Evolutionary conservation across 2,888 invertebrate species (phyloP).

Genomic region (Hirudinaria manillensis): DNA sequence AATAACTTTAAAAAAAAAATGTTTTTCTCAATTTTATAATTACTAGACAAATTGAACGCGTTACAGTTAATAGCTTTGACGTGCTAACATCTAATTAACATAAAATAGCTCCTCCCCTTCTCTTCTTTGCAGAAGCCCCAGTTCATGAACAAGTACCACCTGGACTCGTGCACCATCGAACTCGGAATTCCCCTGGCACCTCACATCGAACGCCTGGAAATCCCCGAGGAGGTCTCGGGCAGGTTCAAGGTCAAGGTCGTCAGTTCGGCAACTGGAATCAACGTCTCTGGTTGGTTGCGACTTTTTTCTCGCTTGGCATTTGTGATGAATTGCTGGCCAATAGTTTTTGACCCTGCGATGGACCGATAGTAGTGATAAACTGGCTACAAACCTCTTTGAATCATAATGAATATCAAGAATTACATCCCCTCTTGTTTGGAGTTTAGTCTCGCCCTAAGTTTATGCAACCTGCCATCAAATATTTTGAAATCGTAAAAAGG

Average conservation of each 20-base stretch:
- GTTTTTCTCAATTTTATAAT: background rate
- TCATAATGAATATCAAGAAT: no score
- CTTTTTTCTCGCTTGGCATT: background rate
- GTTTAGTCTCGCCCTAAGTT: no score
- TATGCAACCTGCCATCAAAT: no score
- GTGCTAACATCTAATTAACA: no score
- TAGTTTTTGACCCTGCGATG: no score
- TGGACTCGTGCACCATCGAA: conserved; percentile 87
- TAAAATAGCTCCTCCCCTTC: no score
- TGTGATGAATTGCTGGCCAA: no score
- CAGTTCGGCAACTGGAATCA: conserved; percentile 70
- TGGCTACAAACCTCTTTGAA: no score
- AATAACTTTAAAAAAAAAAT: background rate
- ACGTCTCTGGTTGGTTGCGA: conserved; percentile 46
- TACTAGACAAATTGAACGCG: background rate
- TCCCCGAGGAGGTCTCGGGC: conserved; percentile 70
- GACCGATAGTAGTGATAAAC: no score
- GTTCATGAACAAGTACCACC: conserved; percentile 38
- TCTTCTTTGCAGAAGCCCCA: conserved; percentile 9
- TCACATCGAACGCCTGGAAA: conserved; percentile 81
- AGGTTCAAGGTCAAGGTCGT: conserved; percentile 68
- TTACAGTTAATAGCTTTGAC: background rate
- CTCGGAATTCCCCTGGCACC: conserved; percentile 91
- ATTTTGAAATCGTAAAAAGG: no score
- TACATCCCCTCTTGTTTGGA: no score